phyloP scores from a whole-genome alignment of 2,113 vertebrate genomes.

The Tympanuchus pallidicinctus region DNA sequence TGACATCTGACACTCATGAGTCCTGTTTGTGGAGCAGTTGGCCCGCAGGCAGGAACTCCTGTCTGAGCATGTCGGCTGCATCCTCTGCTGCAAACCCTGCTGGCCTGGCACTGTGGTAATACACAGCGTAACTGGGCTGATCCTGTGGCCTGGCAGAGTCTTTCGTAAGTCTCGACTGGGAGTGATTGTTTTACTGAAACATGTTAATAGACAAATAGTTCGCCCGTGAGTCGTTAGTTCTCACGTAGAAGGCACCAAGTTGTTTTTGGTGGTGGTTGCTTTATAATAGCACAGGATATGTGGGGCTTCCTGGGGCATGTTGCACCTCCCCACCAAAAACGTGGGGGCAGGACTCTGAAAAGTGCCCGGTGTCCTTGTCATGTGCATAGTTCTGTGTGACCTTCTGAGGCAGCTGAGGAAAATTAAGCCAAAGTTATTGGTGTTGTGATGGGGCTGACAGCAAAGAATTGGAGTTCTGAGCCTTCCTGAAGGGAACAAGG shows the following conservation, averaged over 20 bases:
- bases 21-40: neutral
- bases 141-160: constrained; percentile 7
- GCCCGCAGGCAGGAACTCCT: neutral
- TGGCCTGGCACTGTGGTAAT: constrained; percentile 51
- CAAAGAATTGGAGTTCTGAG: neutral
- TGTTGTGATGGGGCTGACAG: neutral
- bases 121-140: neutral
- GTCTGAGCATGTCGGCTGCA: neutral
- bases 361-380: neutral
- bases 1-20: neutral
- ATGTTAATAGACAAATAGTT: constrained; percentile 38
- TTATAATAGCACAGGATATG: neutral
- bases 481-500: neutral
- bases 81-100: constrained; percentile 23
- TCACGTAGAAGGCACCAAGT: neutral
- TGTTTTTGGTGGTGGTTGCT: neutral
- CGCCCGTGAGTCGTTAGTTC: constrained; percentile 15
- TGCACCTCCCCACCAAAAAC: neutral
- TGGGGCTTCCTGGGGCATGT: neutral
- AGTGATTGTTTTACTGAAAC: constrained; percentile 49
- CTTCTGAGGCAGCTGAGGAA: neutral
- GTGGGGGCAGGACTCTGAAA: neutral
- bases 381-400: neutral
- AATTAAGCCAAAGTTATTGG: neutral
- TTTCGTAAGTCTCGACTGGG: constrained; percentile 10